Percentiles rank a stretch among this genome's conserved stretches.
Conservation (phyloP, 2,888 invertebrate genomes). For the Mongoloraphidia duomilia region DNA sequence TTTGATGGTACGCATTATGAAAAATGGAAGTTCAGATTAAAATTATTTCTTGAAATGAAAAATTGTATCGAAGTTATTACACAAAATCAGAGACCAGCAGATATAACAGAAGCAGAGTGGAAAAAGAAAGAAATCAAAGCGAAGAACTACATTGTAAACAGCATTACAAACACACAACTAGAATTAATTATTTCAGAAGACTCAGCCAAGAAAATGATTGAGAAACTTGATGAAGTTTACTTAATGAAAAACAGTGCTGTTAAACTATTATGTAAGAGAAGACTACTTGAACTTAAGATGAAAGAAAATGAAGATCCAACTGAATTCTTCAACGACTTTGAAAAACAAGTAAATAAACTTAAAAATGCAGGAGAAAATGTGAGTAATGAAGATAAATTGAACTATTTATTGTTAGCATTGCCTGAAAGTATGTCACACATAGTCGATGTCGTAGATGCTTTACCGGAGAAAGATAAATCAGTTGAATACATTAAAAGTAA, state of each 20-base stretch:
- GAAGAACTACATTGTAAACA: slow-evolving; percentile 6
- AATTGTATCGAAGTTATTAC: slow-evolving; percentile 6
- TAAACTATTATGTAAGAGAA: slow-evolving; percentile 11
- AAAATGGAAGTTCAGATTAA: slow-evolving; percentile 10
- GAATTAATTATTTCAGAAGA: slow-evolving; percentile 9
- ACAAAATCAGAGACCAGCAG: neutral
- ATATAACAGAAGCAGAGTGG: neutral
- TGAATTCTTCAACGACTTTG: slow-evolving; percentile 13
- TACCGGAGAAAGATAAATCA: slow-evolving; percentile 10
- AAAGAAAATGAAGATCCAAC: slow-evolving; percentile 11
- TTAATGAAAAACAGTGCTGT: slow-evolving; percentile 10
- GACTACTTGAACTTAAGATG: slow-evolving; percentile 11
- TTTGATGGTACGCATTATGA: slow-evolving; percentile 10
- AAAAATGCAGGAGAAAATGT: slow-evolving; percentile 12
- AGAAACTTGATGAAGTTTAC: slow-evolving; percentile 12
- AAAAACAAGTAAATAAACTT: too few species aligned
- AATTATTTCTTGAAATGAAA: slow-evolving; percentile 10
- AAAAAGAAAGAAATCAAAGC: slow-evolving; percentile 5
- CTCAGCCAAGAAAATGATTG: slow-evolving; percentile 9
- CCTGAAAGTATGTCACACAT: slow-evolving; percentile 11
- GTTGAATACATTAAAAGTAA: slow-evolving; percentile 12
- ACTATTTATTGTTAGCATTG: slow-evolving; percentile 10
- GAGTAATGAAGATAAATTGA: slow-evolving; percentile 12
- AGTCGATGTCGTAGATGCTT: slow-evolving; percentile 13
- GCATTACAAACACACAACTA: slow-evolving; percentile 3